Conservation (phyloP, 1,140 invertebrate species). For the Zaprionus ornatus region DNA sequence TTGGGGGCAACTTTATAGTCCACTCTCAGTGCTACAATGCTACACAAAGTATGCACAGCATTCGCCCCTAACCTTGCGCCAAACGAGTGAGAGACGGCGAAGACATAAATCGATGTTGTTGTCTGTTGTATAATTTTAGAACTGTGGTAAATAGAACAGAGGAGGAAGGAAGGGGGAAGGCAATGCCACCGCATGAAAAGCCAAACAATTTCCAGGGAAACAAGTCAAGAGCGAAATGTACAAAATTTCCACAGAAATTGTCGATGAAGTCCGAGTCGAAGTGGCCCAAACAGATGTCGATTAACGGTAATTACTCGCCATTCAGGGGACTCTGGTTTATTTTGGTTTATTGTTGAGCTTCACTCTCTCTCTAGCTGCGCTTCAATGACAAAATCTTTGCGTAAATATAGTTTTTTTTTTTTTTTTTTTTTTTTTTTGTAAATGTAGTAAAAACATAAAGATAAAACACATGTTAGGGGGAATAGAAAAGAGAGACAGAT, state of each 20-base stretch:
- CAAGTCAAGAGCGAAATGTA: neutral
- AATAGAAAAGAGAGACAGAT: neutral
- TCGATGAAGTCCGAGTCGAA: neutral
- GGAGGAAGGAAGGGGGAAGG: too few species aligned
- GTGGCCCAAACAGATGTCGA: constrained; percentile 1
- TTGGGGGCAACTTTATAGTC: neutral
- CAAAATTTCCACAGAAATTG: constrained; percentile 13
- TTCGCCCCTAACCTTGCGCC: constrained; percentile 15
- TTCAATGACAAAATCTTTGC: neutral
- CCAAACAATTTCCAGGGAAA: constrained; percentile 1
- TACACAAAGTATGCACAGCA: neutral
- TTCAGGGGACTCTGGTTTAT: neutral
- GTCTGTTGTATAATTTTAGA: constrained; percentile 68
- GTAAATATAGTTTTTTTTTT: too few species aligned
- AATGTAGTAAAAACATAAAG: neutral
- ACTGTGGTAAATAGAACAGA: constrained; percentile 28
- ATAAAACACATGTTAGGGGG: neutral
- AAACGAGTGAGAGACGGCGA: constrained; percentile 9
- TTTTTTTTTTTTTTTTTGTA: too few species aligned
- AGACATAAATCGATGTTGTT: constrained; percentile 53
- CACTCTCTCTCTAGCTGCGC: neutral
- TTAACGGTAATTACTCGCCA: constrained; percentile 1
- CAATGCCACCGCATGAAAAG: constrained; percentile 42
- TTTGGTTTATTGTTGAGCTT: neutral
- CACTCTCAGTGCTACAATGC: neutral